phyloP scores from a whole-genome alignment of 2,113 vertebrate genomes.

The Caranx ignobilis region DNA sequence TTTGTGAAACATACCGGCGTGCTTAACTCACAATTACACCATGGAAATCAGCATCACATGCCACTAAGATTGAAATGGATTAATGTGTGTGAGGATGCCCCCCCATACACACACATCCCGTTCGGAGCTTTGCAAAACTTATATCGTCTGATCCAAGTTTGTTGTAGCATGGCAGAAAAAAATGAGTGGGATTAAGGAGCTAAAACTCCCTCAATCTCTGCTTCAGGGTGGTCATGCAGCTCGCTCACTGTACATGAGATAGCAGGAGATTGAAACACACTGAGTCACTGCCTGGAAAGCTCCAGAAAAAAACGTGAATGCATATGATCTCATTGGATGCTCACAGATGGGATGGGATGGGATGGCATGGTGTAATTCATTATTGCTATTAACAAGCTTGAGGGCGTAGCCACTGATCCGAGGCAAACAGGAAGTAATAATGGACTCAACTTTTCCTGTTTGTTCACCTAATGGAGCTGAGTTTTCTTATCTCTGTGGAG shows the following conservation, averaged over 20 bases:
- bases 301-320: slow-evolving; percentile 14
- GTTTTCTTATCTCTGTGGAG: neutral
- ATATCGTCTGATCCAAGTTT: neutral
- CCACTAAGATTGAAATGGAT: neutral
- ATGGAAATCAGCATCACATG: neutral
- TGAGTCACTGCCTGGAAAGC: slow-evolving; percentile 66
- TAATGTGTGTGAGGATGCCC: neutral
- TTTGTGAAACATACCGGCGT: neutral
- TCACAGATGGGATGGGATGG: slow-evolving; percentile 40
- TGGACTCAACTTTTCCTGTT: neutral
- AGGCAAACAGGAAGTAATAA: slow-evolving; percentile 25
- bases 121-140: neutral
- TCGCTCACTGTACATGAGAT: slow-evolving; percentile 28
- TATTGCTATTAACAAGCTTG: slow-evolving; percentile 26
- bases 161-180: neutral
- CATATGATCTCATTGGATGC: slow-evolving; percentile 49
- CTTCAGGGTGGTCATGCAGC: slow-evolving; percentile 5
- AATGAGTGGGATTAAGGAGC: neutral
- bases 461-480: slow-evolving; percentile 33
- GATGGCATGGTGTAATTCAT: slow-evolving; percentile 38
- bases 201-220: neutral
- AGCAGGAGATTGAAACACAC: slow-evolving; percentile 48
- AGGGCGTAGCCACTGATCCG: slow-evolving; percentile 50
- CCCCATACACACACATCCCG: neutral
- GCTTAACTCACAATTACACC: neutral